Conservation (phyloP, 2,888 invertebrate genomes). For the Heterodera filipjevi region DNA sequence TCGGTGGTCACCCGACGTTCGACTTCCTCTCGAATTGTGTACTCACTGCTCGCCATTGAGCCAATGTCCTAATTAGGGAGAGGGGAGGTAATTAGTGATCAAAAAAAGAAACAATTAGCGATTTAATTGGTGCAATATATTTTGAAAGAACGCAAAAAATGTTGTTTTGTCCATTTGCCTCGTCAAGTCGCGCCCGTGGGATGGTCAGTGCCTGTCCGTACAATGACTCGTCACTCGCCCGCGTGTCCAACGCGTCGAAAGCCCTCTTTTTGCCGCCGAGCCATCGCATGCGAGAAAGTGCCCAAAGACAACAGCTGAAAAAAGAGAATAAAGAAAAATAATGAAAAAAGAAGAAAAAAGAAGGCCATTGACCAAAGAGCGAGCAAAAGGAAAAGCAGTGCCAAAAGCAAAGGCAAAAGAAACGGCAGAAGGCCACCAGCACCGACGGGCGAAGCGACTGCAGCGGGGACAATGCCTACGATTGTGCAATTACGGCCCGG, state of each 20-base stretch:
- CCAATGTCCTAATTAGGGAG: constrained; percentile 13
- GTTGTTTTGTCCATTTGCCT: constrained; percentile 10
- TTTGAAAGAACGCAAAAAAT: no score
- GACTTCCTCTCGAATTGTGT: constrained; percentile 48
- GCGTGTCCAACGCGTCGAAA: neutral
- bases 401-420: constrained; percentile 54
- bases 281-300: constrained; percentile 33
- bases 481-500: constrained; percentile 59
- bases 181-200: constrained; percentile 56
- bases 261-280: constrained; percentile 26
- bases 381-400: constrained; percentile 63
- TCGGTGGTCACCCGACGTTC: constrained; percentile 62
- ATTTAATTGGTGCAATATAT: neutral
- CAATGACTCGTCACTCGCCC: constrained; percentile 21
- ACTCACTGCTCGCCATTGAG: constrained; percentile 41
- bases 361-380: constrained; percentile 42
- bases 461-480: neutral
- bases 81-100: neutral
- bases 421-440: constrained; percentile 41
- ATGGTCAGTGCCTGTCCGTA: constrained; percentile 50
- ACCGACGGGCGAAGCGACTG: neutral
- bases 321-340: neutral
- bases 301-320: constrained; percentile 39
- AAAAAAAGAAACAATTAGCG: no score
- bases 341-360: neutral